A percentile compares a stretch with the other conserved stretches of the same genome.
phyloP scores from a whole-genome alignment of 2,888 invertebrate species.

The Dermolepida albohirtum region DNA sequence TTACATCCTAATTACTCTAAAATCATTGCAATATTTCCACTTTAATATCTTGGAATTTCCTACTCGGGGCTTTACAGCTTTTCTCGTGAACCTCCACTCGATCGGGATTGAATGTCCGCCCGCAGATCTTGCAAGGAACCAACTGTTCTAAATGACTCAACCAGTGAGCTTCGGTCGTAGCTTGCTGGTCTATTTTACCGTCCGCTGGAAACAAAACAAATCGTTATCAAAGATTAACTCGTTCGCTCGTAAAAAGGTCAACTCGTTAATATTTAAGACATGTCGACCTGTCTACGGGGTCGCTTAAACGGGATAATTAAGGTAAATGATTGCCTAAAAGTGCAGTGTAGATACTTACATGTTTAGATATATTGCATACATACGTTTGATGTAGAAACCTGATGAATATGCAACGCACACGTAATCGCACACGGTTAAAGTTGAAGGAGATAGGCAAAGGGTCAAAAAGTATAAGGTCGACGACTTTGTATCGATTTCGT shows the following conservation, averaged over 20 bases:
- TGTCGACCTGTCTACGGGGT: no score
- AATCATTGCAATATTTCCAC: constrained; percentile 34
- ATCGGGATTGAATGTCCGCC: constrained; percentile 75
- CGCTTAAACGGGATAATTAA: no score
- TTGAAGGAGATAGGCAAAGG: constrained; percentile 7
- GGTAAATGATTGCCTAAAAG: no score
- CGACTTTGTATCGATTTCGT: constrained; percentile 21
- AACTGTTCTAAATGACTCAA: constrained; percentile 70
- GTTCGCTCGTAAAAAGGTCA: no score
- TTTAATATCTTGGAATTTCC: constrained; percentile 30
- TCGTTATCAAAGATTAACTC: background rate
- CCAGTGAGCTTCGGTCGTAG: constrained; percentile 68
- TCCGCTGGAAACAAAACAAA: constrained; percentile 57
- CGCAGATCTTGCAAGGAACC: constrained; percentile 72
- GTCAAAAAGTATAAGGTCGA: constrained; percentile 11
- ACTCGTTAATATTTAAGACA: no score
- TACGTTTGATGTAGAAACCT: no score
- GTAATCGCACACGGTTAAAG: constrained; percentile 14
- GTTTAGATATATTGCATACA: no score
- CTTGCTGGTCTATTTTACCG: constrained; percentile 62
- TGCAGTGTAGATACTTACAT: no score
- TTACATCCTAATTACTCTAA: background rate
- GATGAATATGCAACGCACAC: background rate
- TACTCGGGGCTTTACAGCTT: constrained; percentile 66
- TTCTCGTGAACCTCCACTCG: constrained; percentile 72